Conservation (phyloP, 2,888 invertebrate genomes). For the Tyria jacobaeae region DNA sequence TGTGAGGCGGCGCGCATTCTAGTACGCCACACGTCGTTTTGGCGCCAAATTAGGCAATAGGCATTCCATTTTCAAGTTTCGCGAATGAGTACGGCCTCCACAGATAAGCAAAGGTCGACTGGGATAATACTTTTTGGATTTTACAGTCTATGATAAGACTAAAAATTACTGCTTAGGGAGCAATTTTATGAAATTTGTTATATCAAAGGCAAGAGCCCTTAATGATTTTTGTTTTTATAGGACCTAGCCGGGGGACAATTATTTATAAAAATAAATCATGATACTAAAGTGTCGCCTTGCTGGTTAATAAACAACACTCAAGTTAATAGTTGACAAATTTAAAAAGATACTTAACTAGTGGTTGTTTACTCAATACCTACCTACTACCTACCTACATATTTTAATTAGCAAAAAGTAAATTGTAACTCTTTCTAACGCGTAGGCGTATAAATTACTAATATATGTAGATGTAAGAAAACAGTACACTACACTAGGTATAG, state of each 20-base stretch:
- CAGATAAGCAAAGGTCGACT: constrained; percentile 47
- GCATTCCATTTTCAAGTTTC: constrained; percentile 67
- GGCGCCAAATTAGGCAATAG: constrained; percentile 76
- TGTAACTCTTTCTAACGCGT: too few species aligned
- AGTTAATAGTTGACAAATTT: neutral
- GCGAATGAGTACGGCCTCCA: constrained; percentile 40
- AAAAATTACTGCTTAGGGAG: constrained; percentile 33
- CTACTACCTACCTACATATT: too few species aligned
- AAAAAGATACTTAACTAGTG: too few species aligned
- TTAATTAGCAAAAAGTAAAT: too few species aligned
- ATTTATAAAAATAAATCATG: constrained; percentile 7
- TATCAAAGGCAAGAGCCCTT: constrained; percentile 20
- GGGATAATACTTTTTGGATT: constrained; percentile 39
- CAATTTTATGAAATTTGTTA: constrained; percentile 25
- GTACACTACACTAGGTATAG: too few species aligned
- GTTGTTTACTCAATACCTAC: too few species aligned
- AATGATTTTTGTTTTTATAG: constrained; percentile 17
- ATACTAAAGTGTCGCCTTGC: neutral
- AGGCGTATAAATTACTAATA: too few species aligned
- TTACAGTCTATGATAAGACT: constrained; percentile 36
- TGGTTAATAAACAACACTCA: neutral
- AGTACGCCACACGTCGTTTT: constrained; percentile 69
- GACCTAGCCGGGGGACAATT: neutral
- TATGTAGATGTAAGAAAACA: too few species aligned
- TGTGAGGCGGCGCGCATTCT: constrained; percentile 77